These are phyloP conservation scores for Dipodomys stephensi DNA, from an alignment of 2,113 vertebrate genomes.

Conservation along the genomic window DNA sequence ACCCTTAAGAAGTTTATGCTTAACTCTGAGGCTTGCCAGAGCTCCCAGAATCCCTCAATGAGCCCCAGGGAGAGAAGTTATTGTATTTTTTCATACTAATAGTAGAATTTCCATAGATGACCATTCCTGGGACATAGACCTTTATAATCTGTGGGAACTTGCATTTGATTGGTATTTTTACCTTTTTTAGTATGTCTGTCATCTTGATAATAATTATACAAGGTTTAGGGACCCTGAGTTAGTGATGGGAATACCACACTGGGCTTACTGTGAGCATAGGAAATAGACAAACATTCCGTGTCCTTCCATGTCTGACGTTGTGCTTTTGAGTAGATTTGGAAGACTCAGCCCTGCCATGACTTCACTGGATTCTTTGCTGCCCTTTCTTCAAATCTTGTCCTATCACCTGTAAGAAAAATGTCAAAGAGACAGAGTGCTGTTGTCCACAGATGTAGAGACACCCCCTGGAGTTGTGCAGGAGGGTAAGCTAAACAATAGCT, in stretches of 20 bases:
- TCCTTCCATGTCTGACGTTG: neutral
- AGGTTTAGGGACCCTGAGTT: neutral
- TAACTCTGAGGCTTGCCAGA: neutral
- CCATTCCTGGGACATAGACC: neutral
- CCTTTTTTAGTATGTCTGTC: constrained; percentile 1
- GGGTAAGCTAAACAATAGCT: neutral
- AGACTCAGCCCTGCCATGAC: neutral
- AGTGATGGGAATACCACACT: neutral
- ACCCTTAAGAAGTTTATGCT: neutral
- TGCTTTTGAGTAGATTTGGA: neutral
- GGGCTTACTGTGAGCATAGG: neutral
- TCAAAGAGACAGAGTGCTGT: neutral
- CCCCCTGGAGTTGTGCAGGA: neutral
- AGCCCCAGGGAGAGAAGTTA: neutral
- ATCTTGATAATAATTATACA: neutral
- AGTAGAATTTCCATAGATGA: neutral
- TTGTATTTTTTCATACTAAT: neutral
- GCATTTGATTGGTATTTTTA: neutral
- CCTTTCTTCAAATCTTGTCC: constrained; percentile 7
- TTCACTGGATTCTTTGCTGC: neutral
- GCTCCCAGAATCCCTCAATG: neutral
- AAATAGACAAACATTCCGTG: neutral
- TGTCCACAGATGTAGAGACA: neutral
- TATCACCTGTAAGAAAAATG: neutral
- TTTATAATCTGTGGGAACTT: neutral